Base-by-base conservation (phyloP, 2,888 invertebrate species). In the Bombyx huttoni region DNA sequence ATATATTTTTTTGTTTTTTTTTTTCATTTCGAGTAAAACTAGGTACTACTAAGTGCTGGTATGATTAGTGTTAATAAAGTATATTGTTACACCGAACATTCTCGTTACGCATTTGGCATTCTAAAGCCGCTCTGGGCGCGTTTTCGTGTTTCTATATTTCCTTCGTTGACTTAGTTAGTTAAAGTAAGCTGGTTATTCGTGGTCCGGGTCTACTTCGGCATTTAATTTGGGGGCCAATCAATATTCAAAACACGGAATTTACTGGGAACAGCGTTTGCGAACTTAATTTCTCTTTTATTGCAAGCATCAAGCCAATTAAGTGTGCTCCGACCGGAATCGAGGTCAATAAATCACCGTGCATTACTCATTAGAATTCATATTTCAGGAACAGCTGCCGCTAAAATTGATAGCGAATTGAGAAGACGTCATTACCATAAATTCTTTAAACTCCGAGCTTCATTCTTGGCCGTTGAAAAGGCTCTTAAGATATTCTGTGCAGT, bases 241-340 rank as follows among this genome's bases (percentile, higher is more conserved):
- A 70, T 67, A 78, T 78, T 78, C 78, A 73, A 63, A 63, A 57
- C 72, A 61, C 58, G 69, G 59, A 57, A 58, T 56, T 54, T 50
- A 56, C 62, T 64, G 67, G 64, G 73, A 73, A 73, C 70, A 64
- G 65, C 67, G 55, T 64, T 61, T 60, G 49, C 56, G 58, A 65
- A 63, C 59, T 62, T 68, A 68, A 73, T 73, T n/a, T 67, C 61
- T 55, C 63, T 70, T 72, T 69, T 67, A 67, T 71, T 67, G 65
- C 64, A 62, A 64, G 64, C 58, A 64, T 62, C 61, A 67, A 63
- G 58, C 62, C 65, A 68, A 67, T 71, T 69, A 64, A 65, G 59
- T 59, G 51, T 61, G 57, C 54, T 52, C 52, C 49, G 49, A 48
- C 51, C 52, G 51, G 40, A 40, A 40, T 40, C 12, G 40, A 40